phyloP scores from a whole-genome alignment of 2,797 vertebrate species.

The Ptychobarbus kaznakovi region DNA sequence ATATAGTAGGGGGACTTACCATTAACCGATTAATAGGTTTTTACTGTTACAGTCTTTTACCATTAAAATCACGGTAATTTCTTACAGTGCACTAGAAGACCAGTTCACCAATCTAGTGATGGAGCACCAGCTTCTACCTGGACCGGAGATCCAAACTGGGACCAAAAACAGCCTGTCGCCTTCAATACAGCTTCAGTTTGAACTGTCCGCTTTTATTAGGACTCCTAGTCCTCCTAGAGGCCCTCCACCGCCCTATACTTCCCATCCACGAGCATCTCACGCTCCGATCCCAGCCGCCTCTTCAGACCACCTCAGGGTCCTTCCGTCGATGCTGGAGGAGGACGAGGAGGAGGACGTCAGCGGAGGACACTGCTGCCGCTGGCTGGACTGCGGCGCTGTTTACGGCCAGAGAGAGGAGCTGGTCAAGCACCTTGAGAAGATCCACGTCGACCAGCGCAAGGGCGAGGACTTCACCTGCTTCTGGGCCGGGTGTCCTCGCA shows the following conservation, averaged over 20 bases:
- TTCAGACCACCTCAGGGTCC: constrained; percentile 53
- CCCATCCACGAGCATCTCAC: constrained; percentile 71
- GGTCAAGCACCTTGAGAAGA: constrained; percentile 93
- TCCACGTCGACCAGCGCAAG: constrained; percentile 94
- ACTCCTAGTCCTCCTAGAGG: constrained; percentile 75
- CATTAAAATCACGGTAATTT: not conserved
- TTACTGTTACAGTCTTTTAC: too few species aligned
- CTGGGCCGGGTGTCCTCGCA: constrained; percentile 92
- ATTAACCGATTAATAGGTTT: too few species aligned
- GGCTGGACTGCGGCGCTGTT: constrained; percentile 87
- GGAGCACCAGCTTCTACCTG: constrained; percentile 78
- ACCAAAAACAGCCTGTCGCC: constrained; percentile 72
- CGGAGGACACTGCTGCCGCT: constrained; percentile 84
- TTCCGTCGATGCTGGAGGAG: constrained; percentile 80
- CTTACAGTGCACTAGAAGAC: constrained; percentile 70
- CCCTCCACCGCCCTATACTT: constrained; percentile 91
- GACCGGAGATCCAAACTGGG: constrained; percentile 59
- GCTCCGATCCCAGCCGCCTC: not conserved
- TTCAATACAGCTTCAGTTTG: constrained; percentile 63
- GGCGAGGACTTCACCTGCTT: constrained; percentile 96
- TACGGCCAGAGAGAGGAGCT: constrained; percentile 93
- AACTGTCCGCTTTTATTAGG: constrained; percentile 61
- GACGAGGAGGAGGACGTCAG: constrained; percentile 84
- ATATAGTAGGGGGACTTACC: too few species aligned
- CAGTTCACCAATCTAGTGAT: constrained; percentile 87